Evolutionary conservation across 2,113 vertebrate species (phyloP).

Genomic region (Illadopsis cleaveri): DNA sequence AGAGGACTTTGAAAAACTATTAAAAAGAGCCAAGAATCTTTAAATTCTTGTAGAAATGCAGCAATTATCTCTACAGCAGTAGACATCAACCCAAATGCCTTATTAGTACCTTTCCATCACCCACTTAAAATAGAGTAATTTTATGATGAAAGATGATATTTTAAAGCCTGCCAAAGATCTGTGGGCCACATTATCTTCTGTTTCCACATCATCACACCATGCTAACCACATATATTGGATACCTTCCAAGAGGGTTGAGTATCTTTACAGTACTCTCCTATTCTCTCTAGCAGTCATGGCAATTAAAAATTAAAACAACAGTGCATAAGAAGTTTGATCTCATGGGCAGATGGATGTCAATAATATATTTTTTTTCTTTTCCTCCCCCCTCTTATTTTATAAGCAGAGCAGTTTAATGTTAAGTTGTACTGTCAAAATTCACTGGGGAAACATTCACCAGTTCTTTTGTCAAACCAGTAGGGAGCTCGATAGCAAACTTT

Average conservation of each 20-base stretch:
- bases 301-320: background rate
- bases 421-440: background rate
- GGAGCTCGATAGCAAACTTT: background rate
- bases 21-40: background rate
- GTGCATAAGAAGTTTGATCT: background rate
- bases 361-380: background rate
- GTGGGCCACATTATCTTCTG: background rate
- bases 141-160: background rate
- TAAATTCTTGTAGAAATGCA: background rate
- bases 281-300: background rate
- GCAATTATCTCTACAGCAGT: background rate
- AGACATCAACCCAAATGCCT: background rate
- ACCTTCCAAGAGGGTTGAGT: background rate
- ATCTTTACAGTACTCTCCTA: background rate
- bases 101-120: background rate
- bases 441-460: background rate
- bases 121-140: background rate
- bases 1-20: background rate
- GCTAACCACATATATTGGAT: background rate
- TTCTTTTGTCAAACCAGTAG: background rate
- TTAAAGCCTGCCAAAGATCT: conserved; percentile 9
- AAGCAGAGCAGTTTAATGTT: background rate
- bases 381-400: background rate
- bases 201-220: conserved; percentile 4
- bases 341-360: background rate